Base-by-base conservation (phyloP, 1,140 invertebrate genomes). In the Drosophila baimaii region DNA sequence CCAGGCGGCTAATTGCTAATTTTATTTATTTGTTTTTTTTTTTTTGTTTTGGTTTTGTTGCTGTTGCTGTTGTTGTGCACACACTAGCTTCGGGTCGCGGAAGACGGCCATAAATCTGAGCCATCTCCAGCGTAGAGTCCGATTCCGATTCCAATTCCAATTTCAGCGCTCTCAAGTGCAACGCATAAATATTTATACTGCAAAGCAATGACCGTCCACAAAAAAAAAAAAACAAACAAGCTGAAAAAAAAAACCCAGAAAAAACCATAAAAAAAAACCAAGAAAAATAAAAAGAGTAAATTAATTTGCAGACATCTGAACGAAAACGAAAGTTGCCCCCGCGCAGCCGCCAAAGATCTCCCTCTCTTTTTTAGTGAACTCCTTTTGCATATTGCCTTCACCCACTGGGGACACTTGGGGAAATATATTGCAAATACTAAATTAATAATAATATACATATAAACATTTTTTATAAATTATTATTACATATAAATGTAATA, bases 141-240 rank as follows among this genome's bases (percentile, higher is more conserved):
- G 37, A 66, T 52, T 52, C 29, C 46, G 46, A 61, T 69, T 35
- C 29, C 65, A 65, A 75, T 74, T 39, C 37, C 71, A 54, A 64
- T 56, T 68, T 10, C 74, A 86, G 81, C 55, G 70, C 75, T 78
- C 84, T 88, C 83, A 88, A 88, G 68, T 88, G 83, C 83, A 89
- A 88, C 83, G 77, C 83, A 88, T 88, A 89, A 88, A 88, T 88
- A 86, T 86, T 88, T 79, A 83, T 88, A 41, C 79, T 51, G 33
- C 58, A 23, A 57, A 71, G 68, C 83, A 83, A 88, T 88, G 83
- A 89, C 80, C 83, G 82, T 51, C 82, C 65, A 81, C 47, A 49
- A 49, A 49, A 21, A 21, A 52, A 52, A 10, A 33, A 1, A 12
- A 15, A 31, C 2, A 8, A 19, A 51, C 3, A 12, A 17, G 5